These are phyloP conservation scores for Hypotaenidia philippensis DNA, from an alignment of 2,797 vertebrate genomes.

Conservation along the genomic window DNA sequence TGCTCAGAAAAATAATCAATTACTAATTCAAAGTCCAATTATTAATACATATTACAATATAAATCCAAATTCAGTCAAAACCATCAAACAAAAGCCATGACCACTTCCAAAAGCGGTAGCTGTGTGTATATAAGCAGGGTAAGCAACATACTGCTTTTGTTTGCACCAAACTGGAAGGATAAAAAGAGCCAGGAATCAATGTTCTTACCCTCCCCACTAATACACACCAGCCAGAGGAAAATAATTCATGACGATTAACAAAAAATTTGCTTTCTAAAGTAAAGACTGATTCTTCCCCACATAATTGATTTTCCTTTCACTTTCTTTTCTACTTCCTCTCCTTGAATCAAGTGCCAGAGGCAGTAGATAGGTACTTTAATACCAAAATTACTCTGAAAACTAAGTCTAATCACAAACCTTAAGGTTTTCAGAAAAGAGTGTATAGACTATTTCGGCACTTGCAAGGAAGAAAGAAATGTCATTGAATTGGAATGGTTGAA, in stretches of 20 bases:
- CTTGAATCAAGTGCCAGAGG: background rate
- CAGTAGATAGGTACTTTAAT: background rate
- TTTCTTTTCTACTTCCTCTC: background rate
- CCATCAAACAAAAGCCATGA: background rate
- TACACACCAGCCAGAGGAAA: background rate
- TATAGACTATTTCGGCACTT: background rate
- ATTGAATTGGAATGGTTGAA: background rate
- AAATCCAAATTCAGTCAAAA: background rate
- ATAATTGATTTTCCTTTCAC: conserved; percentile 12
- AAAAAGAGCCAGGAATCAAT: background rate
- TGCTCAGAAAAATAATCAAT: background rate
- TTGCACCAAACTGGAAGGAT: background rate
- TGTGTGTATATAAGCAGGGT: fast-evolving
- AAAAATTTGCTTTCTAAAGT: background rate
- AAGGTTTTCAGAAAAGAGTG: background rate
- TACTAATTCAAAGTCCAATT: background rate
- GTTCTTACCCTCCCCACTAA: background rate
- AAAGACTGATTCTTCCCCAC: background rate
- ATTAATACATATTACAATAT: background rate
- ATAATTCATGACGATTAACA: background rate
- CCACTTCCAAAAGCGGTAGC: background rate
- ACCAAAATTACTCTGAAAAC: conserved; percentile 17
- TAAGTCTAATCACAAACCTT: conserved; percentile 4
- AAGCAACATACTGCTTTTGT: background rate
- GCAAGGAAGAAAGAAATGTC: background rate